Base-by-base conservation (phyloP, 1,140 invertebrate genomes). In the Atta cephalotes region DNA sequence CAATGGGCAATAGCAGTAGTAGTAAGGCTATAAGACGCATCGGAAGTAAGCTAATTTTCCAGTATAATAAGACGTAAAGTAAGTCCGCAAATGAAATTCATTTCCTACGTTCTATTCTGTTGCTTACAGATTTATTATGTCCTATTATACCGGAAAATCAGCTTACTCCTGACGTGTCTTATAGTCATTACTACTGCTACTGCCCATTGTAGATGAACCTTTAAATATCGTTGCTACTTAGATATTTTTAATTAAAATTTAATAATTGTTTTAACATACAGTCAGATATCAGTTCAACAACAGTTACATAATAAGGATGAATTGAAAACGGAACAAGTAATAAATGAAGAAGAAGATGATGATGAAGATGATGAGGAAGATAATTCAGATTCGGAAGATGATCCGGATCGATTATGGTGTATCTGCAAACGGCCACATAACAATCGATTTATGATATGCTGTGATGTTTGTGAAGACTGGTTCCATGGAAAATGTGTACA, bases 381-480 rank as follows among this genome's bases (percentile, higher is more conserved):
- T 28, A 96, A 96, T 90, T 96, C 95, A 0, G 97, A 96, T 94
- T 97, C 98, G 16, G 98, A 99, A 95, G 98, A 99, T 95, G 98
- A 99, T 96, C 98, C 98, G 4, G 97, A 98, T 89, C 97, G 98
- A 95, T 95, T 99, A 31, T 99, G 98, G 98, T 99, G 99, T 94
- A 98, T 99, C 92, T 99, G 99, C 93, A 97, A 97, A 91, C 98
- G 98, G 92, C 99, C 98, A 0, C 98, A 99, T 94, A 98, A 99
- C 92, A 99, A 99, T 95, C 96, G 98, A 49, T 99, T 99, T 94
- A 99, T 99, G 99, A 99, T 99, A 92, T 98, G 98, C 93, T 99
- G 99, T 94, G 99, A 99, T 94, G 96, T 96, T 1, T 99, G 99
- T 95, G 98, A 99, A 94, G 98, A 99, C 92, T 99, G 99, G 99